Base-by-base conservation (phyloP, 1,140 invertebrate genomes). In the Eciton burchellii region DNA sequence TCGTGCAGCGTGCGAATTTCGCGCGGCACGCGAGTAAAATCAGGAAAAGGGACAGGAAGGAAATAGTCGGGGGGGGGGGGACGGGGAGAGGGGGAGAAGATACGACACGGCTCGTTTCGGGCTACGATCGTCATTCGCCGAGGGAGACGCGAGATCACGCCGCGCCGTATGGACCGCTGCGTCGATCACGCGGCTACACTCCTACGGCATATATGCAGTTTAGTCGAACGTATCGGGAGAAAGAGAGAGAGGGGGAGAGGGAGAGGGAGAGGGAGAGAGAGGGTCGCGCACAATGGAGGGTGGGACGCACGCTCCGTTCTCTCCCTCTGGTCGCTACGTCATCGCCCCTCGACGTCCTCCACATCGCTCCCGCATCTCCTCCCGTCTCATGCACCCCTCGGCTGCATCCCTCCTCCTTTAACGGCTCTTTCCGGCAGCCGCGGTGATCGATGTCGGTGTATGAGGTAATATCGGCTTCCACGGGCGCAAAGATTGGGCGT, bases 371-470 rank as follows among this genome's bases (percentile, higher is more conserved):
- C 54, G 54, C 65, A 54, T 81, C 41, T 71, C 49, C 49, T 35
- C 70, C 9, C 59, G n/a, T 52, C 19, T 47, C 54, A n/a, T n/a
- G n/a, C 14, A 21, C 41, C 59, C 72, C 49, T 85, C 43, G 35
- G 35, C 3, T 49, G 70, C 29, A 43, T 43, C 72, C 63, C 60
- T 43, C 26, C 49, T 68, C 71, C 47, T 71, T 35, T 21, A 57
- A 24, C 43, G 29, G n/a, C 41, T 81, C 43, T 77, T 57, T 59
- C 62, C 62, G 54, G 76, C 86, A 60, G 45, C 45, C 85, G 66
- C 68, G 85, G 82, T 92, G 91, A 92, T 92, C 89, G 89, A 92
- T 91, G 91, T 82, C 84, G 73, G 81, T 90, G 82, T 88, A 90
- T 89, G 57, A 49, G 90, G 82, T 87, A 91, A 90, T 88, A 85